Percentiles rank a stretch among this genome's conserved stretches.
These are phyloP conservation scores for Onychomys torridus DNA, from an alignment of 2,797 vertebrate species.

Conservation along the genomic window DNA sequence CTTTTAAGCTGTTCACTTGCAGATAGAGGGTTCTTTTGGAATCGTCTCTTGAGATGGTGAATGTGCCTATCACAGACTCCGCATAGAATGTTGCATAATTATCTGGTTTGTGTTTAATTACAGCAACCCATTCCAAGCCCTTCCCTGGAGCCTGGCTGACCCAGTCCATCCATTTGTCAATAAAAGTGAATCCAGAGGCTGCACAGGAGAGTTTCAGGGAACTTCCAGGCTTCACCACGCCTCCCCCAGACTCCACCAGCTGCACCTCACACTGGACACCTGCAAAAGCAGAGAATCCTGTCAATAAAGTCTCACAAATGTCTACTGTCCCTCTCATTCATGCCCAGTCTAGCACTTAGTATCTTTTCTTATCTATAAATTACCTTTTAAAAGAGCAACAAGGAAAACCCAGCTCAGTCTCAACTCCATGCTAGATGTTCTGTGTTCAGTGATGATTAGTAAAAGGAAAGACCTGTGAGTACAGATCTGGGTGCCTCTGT, in stretches of 20 bases:
- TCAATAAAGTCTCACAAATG: not conserved
- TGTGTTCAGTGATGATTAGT: not conserved
- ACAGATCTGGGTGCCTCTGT: not conserved
- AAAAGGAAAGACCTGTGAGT: not conserved
- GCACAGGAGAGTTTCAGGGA: not conserved
- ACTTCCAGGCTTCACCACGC: not conserved
- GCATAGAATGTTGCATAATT: not conserved
- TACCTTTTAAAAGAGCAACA: not conserved
- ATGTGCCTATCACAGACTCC: too few relatives aligned
- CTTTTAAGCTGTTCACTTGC: not conserved
- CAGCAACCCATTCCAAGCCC: not conserved
- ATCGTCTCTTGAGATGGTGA: too few relatives aligned
- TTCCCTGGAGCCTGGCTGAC: not conserved
- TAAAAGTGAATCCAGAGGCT: fast-evolving
- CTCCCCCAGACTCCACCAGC: not conserved
- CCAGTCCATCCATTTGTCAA: not conserved
- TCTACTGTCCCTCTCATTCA: not conserved
- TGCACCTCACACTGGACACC: not conserved
- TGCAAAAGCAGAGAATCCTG: not conserved
- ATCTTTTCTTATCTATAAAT: not conserved
- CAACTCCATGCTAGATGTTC: not conserved
- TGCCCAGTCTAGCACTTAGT: not conserved
- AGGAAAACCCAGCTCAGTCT: not conserved
- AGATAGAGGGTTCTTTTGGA: not conserved
- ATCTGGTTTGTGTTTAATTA: not conserved